Base-by-base conservation (phyloP, 2,797 vertebrate species). In the Thunnus albacares region DNA sequence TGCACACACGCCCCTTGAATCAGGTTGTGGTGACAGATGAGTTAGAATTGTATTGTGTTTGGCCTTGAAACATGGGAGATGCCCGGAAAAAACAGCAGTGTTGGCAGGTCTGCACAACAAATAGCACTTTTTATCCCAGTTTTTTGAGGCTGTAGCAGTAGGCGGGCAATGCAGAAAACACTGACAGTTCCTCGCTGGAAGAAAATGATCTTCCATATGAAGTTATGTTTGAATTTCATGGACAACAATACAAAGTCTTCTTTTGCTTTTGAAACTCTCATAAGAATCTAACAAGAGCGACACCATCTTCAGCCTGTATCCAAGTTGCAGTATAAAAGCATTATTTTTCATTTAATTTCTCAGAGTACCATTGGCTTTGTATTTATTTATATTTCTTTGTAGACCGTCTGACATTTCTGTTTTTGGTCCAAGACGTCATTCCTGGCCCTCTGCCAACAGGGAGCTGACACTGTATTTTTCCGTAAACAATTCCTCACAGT, bases 401-500 rank as follows among this genome's bases (percentile, higher is more conserved):
- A 51, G 24, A 4, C 24, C 5, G 55, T 61, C 20, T 78, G 74
- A 79, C 76, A 73, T 60, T 57, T 87, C 74, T 87, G 56, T 87
- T 81, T 85, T 81, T 72, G 76, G 58, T 77, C 67, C 18, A 24
- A 55, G 67, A 66, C 78, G 52, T 78, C 80, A 49, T 83, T 75
- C 62, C 53, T 86, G 85, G 82, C 59, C 66, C 30, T 77, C 62
- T 45, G 83, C 88, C 90, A 89, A 35, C 71, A 73, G 6, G 86
- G 52, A 81, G 75, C 71, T 84, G 87, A 89, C 87, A 78, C 60
- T 59, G 38, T 89, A 80, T 90, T 90, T 94, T 92, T 89, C 92
- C 84, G 26, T 93, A 91, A 95, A 94, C 87, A 90, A 55, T 80
- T 87, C 57, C 70, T 82, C 72, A 38, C 30, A 80, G 57, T 82